A percentile compares a stretch with the other conserved stretches of the same genome.
Evolutionary conservation across 1,140 invertebrate species (phyloP).

Genomic region (Subanguina moxae): DNA sequence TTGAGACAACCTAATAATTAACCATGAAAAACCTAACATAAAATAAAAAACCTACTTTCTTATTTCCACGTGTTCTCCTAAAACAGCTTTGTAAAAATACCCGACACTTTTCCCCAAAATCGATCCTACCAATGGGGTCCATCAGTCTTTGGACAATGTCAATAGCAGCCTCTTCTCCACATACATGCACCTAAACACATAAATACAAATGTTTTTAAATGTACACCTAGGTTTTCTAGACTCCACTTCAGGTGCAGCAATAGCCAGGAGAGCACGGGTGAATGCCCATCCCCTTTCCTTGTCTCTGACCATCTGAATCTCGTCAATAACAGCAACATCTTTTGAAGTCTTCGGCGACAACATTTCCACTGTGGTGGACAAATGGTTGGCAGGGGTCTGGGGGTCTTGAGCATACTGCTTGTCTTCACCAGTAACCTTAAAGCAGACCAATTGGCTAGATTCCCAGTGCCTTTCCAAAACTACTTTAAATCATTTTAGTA

Average conservation of each 20-base stretch:
- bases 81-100: too few species aligned
- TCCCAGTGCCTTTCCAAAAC: too few species aligned
- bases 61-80: slow-evolving; percentile 81
- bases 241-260: slow-evolving; percentile 51
- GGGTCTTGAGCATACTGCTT: slow-evolving; percentile 69
- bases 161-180: slow-evolving; percentile 86
- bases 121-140: slow-evolving; percentile 67
- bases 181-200: slow-evolving; percentile 77
- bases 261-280: slow-evolving; percentile 86
- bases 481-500: too few species aligned
- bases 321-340: slow-evolving; percentile 95
- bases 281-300: slow-evolving; percentile 89
- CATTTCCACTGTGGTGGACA: slow-evolving; percentile 98
- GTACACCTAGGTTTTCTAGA: neutral
- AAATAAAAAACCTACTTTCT: slow-evolving; percentile 59
- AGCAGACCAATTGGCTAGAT: too few species aligned
- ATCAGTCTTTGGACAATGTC: slow-evolving; percentile 78
- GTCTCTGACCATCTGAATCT: slow-evolving; percentile 95
- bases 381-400: slow-evolving; percentile 71
- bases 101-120: too few species aligned
- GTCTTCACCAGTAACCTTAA: slow-evolving; percentile 85
- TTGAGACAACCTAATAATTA: too few species aligned
- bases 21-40: too few species aligned
- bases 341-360: slow-evolving; percentile 33
- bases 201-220: neutral